Evolutionary conservation across 2,797 vertebrate genomes (phyloP), one percentile per base, ranked within the genome.

Genomic region (Clarias laeviceps): DNA sequence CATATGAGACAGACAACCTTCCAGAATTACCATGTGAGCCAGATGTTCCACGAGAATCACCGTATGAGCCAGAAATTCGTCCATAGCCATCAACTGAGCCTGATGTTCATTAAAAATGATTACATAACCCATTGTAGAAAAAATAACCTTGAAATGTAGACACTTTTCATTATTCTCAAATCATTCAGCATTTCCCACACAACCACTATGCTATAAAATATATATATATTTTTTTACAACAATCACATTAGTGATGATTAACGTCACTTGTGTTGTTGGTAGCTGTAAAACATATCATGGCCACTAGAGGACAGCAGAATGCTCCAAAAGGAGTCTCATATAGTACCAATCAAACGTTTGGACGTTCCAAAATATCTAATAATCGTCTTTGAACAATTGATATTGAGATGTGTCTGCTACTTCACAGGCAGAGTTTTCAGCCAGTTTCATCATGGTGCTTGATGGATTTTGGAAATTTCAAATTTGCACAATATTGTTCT

Each of bases 221-320:
- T 62, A 62, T 0, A 11, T 1, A 62, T 62, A 18, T 20, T 11
- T 20, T n/a, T 14, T 11, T 9, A 62, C 9, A 79, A n/a, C 7
- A n/a, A 45, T 7, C 59, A 62, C 9, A 0, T 40, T n/a, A 64
- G 24, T 17, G 24, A 45, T 64, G 34, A 18, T 24, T 80, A 34
- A 7, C 1, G 4, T 34, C 11, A 45, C 18, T 50, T 4, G 27
- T 73, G 29, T 24, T 64, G 18, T 20, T 24, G 65, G 27, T 57
- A 59, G 32, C 11, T 80, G 57, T 62, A 32, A 56, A 27, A 79
- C 8, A 76, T 18, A 40, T 11, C 45, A 56, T 61, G 32, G 56
- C 62, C 87, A 83, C 87, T 86, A 86, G 87, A 88, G 84, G 87
- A 84, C 27, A 69, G 57, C 17, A 73, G 37, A 24, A 64, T 82